Percentiles rank a stretch among this genome's conserved stretches.
Conservation (phyloP, 2,797 vertebrate genomes). For the Lerista edwardsae region DNA sequence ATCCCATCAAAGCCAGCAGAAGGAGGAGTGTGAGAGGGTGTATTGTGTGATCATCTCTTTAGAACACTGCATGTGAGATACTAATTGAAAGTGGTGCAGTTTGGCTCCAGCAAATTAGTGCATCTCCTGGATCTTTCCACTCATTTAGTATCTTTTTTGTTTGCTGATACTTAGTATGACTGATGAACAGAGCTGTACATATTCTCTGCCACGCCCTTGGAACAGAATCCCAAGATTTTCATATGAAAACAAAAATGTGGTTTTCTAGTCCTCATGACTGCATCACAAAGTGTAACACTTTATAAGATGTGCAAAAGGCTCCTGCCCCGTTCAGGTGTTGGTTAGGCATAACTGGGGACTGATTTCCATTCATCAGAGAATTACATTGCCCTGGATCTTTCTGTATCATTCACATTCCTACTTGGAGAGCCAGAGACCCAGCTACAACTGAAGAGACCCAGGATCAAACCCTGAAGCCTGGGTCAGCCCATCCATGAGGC, state of each 20-base stretch:
- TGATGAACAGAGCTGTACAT: background rate
- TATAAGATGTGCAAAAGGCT: too few species aligned
- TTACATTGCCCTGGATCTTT: too few species aligned
- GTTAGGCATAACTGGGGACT: background rate
- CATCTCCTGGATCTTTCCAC: background rate
- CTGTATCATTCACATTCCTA: too few species aligned
- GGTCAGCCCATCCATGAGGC: too few species aligned
- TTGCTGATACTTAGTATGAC: background rate
- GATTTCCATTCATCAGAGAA: background rate
- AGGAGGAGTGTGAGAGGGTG: background rate
- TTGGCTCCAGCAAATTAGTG: background rate
- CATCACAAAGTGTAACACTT: background rate
- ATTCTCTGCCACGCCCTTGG: background rate
- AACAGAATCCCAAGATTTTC: background rate
- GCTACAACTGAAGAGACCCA: too few species aligned
- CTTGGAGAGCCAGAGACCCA: too few species aligned
- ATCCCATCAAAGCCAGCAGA: slow-evolving; percentile 19
- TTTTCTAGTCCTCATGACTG: background rate
- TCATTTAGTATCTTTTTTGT: background rate
- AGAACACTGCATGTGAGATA: background rate
- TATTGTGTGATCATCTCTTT: background rate
- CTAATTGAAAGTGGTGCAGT: background rate
- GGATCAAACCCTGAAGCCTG: too few species aligned
- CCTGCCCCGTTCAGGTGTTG: background rate
- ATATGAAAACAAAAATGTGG: background rate